Conservation (phyloP, 2,888 invertebrate genomes). For the Unio delphinus region DNA sequence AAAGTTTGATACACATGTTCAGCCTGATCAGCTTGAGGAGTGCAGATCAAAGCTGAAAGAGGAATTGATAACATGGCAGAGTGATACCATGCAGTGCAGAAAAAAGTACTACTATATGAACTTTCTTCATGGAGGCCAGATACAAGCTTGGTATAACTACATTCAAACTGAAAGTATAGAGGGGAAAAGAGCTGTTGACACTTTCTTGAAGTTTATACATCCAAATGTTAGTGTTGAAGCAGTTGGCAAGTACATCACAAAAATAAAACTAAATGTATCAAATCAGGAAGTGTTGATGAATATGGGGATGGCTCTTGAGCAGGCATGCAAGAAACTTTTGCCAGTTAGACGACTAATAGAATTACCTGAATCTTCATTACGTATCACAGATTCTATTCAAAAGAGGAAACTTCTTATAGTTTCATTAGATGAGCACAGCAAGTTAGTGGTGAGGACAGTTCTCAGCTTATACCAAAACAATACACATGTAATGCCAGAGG, state of each 20-base stretch:
- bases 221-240: constrained; percentile 11
- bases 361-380: too few relatives aligned
- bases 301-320: too few relatives aligned
- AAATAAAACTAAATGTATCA: too few relatives aligned
- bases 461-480: constrained; percentile 38
- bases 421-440: constrained; percentile 35
- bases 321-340: too few relatives aligned
- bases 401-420: constrained; percentile 29
- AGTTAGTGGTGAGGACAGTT: constrained; percentile 33
- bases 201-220: constrained; percentile 29
- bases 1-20: too few relatives aligned
- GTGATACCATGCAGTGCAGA: constrained; percentile 13
- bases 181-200: constrained; percentile 8
- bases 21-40: constrained; percentile 7
- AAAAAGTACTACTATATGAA: constrained; percentile 30
- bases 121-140: constrained; percentile 34
- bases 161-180: constrained; percentile 9
- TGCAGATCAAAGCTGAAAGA: constrained; percentile 3
- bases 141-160: constrained; percentile 29
- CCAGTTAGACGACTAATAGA: too few relatives aligned
- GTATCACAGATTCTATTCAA: constrained; percentile 35
- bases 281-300: too few relatives aligned
- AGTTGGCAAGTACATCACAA: too few relatives aligned
- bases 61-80: constrained; percentile 25
- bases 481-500: constrained; percentile 31